These are phyloP conservation scores for Diorhabda elongata DNA, from an alignment of 1,140 invertebrate genomes.

Conservation along the genomic window DNA sequence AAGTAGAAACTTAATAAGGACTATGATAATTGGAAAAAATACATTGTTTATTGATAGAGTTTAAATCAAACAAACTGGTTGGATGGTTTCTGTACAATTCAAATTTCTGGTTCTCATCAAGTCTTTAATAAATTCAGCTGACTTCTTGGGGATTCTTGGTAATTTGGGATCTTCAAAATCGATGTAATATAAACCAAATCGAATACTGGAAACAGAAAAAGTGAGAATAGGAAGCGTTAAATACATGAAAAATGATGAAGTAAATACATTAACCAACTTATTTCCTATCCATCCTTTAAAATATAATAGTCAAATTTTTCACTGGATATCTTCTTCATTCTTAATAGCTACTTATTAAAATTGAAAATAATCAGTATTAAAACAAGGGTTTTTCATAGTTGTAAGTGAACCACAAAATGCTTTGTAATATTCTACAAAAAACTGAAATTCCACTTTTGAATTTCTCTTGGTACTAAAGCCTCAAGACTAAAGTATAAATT, in stretches of 20 bases:
- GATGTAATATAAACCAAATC: constrained; percentile 12
- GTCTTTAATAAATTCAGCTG: not conserved
- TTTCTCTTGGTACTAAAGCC: no score
- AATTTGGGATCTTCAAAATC: constrained; percentile 11
- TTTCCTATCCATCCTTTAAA: not conserved
- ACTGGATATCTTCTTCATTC: not conserved
- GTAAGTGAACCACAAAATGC: no score
- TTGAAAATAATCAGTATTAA: not conserved
- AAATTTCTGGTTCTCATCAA: not conserved
- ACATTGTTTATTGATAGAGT: not conserved
- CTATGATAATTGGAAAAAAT: not conserved
- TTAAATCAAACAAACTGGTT: no score
- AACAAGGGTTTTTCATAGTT: no score
- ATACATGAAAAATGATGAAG: not conserved
- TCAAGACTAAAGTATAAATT: no score
- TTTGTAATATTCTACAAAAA: no score
- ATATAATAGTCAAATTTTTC: not conserved
- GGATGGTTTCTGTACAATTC: no score
- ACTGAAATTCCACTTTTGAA: no score
- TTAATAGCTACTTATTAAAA: not conserved
- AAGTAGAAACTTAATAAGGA: not conserved
- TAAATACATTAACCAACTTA: not conserved
- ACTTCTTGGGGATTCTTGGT: constrained; percentile 6
- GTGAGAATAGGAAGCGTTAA: not conserved
- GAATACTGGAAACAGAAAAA: constrained; percentile 48